Conservation (phyloP, 2,888 invertebrate species). For the Nasonia oneida region DNA sequence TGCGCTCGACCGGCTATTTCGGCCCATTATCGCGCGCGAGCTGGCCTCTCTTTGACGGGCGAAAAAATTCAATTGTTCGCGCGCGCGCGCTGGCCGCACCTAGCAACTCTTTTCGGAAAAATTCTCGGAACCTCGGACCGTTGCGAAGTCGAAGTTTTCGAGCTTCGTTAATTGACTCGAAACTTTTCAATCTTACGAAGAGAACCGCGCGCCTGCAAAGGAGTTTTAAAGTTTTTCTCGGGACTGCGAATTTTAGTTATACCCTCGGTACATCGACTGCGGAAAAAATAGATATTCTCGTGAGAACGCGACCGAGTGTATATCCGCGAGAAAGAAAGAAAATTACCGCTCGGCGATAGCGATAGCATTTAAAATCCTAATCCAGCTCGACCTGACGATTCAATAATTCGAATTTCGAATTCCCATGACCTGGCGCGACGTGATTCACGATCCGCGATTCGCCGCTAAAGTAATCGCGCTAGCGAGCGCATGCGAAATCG, state of each 20-base stretch:
- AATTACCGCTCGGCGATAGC: neutral
- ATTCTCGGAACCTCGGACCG: neutral
- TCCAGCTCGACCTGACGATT: neutral
- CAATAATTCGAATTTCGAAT: neutral
- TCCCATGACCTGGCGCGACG: neutral
- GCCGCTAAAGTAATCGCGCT: neutral
- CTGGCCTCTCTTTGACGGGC: neutral
- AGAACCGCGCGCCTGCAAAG: neutral
- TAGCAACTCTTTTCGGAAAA: neutral
- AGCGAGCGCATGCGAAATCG: neutral
- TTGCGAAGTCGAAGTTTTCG: no score
- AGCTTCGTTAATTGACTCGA: no score
- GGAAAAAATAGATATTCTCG: neutral
- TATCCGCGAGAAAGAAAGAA: neutral
- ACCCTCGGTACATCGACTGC: no score
- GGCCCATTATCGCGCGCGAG: constrained; percentile 1
- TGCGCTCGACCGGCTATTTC: neutral
- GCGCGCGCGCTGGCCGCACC: neutral
- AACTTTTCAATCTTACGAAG: no score
- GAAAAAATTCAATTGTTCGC: constrained; percentile 19
- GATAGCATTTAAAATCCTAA: neutral
- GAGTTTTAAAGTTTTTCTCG: neutral
- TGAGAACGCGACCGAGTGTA: neutral
- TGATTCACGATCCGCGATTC: neutral
- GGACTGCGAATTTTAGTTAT: neutral